Percentiles rank a stretch among this genome's conserved stretches.
Evolutionary conservation across 2,797 vertebrate genomes (phyloP).

Genomic region (Masticophis lateralis): DNA sequence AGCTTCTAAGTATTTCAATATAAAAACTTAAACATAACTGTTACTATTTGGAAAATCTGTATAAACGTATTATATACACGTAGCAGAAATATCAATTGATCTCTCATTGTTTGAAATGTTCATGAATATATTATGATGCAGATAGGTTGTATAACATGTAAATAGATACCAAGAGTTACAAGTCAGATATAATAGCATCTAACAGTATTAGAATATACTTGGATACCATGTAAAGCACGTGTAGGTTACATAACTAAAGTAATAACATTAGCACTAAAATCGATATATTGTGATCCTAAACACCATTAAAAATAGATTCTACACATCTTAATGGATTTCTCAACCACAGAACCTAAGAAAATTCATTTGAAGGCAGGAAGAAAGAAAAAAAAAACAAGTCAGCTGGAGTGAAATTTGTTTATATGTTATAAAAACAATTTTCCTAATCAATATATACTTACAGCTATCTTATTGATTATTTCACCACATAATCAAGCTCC

Average conservation of each 20-base stretch:
- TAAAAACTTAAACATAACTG: not conserved
- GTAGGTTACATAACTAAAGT: not conserved
- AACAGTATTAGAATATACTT: not conserved
- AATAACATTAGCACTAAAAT: not conserved
- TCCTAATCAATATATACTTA: slow-evolving; percentile 35
- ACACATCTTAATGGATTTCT: not conserved
- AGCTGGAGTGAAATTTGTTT: slow-evolving; percentile 10
- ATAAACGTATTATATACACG: not conserved
- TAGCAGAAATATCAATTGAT: not conserved
- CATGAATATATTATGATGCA: not conserved
- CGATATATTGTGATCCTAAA: not conserved
- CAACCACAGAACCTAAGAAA: not conserved
- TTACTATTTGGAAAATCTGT: not conserved
- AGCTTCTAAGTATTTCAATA: not conserved
- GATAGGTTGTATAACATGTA: not conserved
- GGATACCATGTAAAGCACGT: not conserved
- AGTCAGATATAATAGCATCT: not conserved
- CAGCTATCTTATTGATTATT: slow-evolving; percentile 36
- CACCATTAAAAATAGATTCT: not conserved
- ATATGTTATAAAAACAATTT: slow-evolving; percentile 37
- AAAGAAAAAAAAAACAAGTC: slow-evolving; percentile 21
- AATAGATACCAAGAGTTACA: not conserved
- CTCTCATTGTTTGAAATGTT: not conserved
- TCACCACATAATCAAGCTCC: slow-evolving; percentile 41
- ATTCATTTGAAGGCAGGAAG: not conserved